Evolutionary conservation across 1,140 invertebrate species (phyloP).

Genomic region (Drosophila melanogaster): Release_6_plus_ISO1_MT NC_004354.4:20669001-20669500

Average conservation of each 20-base stretch:
- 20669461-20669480: neutral
- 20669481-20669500: neutral
- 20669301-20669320: neutral
- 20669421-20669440: neutral
- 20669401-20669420: too few species aligned
- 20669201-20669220: rapidly evolving
- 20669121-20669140: neutral
- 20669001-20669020: too few species aligned
- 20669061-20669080: too few species aligned
- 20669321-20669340: neutral
- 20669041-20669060: too few species aligned
- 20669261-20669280: neutral
- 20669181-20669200: neutral
- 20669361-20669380: neutral
- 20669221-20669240: neutral
- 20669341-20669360: conserved; percentile 1
- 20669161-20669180: neutral
- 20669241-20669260: neutral
- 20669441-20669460: neutral
- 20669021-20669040: too few species aligned
- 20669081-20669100: neutral
- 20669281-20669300: neutral
- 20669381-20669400: neutral
- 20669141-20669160: neutral
- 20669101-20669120: neutral